Conservation (phyloP, 2,797 vertebrate species). For the Sebastes diploproa region DNA sequence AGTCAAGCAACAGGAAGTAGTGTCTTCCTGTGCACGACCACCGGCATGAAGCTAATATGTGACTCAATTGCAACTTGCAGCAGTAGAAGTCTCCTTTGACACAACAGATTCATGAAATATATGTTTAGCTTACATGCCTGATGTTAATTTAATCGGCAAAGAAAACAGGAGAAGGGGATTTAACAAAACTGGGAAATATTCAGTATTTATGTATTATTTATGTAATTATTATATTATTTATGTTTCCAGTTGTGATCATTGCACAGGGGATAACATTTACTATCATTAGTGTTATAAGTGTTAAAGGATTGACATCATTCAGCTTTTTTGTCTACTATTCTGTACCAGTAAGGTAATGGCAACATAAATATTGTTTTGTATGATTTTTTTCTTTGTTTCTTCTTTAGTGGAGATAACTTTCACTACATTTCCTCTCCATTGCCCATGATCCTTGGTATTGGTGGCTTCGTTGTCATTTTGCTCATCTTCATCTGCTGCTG, state of each 20-base stretch:
- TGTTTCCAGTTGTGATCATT: not conserved
- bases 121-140: not conserved
- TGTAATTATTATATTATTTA: not conserved
- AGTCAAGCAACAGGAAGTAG: slow-evolving; percentile 35
- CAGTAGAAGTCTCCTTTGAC: not conserved
- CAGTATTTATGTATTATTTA: not conserved
- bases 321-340: not conserved
- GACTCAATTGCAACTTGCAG: not conserved
- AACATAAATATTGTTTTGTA: not conserved
- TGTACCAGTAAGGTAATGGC: not conserved
- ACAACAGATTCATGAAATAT: not conserved
- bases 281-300: not conserved
- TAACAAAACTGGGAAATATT: not conserved
- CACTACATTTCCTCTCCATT: accelerated
- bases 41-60: not conserved
- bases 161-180: not conserved
- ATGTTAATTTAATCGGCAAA: not conserved
- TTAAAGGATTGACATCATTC: no score
- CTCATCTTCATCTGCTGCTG: slow-evolving; percentile 86
- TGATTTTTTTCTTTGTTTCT: not conserved
- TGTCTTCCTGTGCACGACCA: slow-evolving; percentile 36
- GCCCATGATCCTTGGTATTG: slow-evolving; percentile 64
- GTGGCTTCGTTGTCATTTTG: slow-evolving; percentile 46
- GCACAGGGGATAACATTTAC: not conserved
- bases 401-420: not conserved